phyloP scores from a whole-genome alignment of 2,113 vertebrate species.

The Arothron firmamentum region DNA sequence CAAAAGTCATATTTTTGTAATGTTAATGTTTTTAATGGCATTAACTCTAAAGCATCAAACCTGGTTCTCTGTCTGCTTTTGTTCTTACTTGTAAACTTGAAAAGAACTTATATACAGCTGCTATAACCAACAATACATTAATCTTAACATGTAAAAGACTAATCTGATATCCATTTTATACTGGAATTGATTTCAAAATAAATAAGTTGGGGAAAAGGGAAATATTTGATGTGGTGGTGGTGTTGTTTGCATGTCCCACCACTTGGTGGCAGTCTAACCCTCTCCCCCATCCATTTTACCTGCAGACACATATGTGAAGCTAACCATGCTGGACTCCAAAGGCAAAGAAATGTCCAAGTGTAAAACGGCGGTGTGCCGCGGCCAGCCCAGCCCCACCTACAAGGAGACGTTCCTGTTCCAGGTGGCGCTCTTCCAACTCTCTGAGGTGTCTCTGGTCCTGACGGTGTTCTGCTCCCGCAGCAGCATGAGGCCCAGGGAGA shows the following conservation, averaged over 20 bases:
- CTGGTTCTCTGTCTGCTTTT: too few relatives aligned
- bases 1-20: too few relatives aligned
- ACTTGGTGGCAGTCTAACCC: conserved; percentile 52
- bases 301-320: conserved; percentile 93
- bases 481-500: conserved; percentile 87
- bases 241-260: conserved; percentile 28
- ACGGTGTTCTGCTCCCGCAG: conserved; percentile 92
- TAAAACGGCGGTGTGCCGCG: conserved; percentile 90
- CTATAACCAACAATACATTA: too few relatives aligned
- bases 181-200: too few relatives aligned
- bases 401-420: conserved; percentile 97
- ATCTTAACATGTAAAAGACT: too few relatives aligned
- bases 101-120: too few relatives aligned
- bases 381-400: conserved; percentile 93
- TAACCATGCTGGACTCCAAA: conserved; percentile 95
- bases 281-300: neutral
- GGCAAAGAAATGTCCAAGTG: conserved; percentile 98
- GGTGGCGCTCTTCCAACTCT: conserved; percentile 96
- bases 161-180: too few relatives aligned
- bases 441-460: conserved; percentile 91
- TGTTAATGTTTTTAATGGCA: too few relatives aligned
- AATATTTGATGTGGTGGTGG: neutral
- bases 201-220: too few relatives aligned
- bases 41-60: too few relatives aligned
- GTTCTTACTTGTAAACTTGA: too few relatives aligned